Percentiles rank a stretch among this genome's conserved stretches.
These are phyloP conservation scores for Anastatus disparis DNA, from an alignment of 1,140 invertebrate genomes.

Conservation along the genomic window DNA sequence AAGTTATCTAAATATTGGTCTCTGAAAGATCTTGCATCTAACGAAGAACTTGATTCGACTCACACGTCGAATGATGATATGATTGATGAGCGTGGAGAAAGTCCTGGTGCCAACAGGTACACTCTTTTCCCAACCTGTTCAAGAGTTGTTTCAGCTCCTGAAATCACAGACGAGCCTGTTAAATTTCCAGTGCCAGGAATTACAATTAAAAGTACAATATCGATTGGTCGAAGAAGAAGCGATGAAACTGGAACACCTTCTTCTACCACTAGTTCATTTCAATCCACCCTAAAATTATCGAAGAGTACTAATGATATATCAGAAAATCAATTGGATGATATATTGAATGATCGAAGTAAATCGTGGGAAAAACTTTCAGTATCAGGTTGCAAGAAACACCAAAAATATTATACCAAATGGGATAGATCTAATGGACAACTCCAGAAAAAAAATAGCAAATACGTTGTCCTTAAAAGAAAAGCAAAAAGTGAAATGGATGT, in stretches of 20 bases:
- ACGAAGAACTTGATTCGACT: slow-evolving; percentile 44
- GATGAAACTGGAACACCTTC: slow-evolving; percentile 25
- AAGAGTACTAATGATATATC: slow-evolving; percentile 35
- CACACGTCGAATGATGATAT: slow-evolving; percentile 42
- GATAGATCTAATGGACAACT: background rate
- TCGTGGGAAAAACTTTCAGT: slow-evolving; percentile 28
- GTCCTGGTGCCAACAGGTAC: slow-evolving; percentile 48
- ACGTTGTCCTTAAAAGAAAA: slow-evolving; percentile 45
- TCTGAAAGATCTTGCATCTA: slow-evolving; percentile 53
- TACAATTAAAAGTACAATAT: slow-evolving; percentile 53
- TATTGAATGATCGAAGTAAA: background rate
- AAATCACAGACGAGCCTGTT: slow-evolving; percentile 48
- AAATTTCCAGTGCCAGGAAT: slow-evolving; percentile 36
- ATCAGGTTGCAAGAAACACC: background rate
- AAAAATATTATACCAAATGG: background rate
- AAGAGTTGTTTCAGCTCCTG: slow-evolving; percentile 53
- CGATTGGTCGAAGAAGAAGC: slow-evolving; percentile 38
- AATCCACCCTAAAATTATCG: slow-evolving; percentile 4
- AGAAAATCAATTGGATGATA: background rate
- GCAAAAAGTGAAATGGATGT: slow-evolving; percentile 57
- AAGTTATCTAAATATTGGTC: slow-evolving; percentile 59
- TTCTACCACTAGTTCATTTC: slow-evolving; percentile 13
- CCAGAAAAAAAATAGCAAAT: background rate
- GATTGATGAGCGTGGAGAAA: slow-evolving; percentile 32
- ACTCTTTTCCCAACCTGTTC: slow-evolving; percentile 54